Conservation (phyloP, 2,797 vertebrate species). For the Enteromius fasciolatus region DNA sequence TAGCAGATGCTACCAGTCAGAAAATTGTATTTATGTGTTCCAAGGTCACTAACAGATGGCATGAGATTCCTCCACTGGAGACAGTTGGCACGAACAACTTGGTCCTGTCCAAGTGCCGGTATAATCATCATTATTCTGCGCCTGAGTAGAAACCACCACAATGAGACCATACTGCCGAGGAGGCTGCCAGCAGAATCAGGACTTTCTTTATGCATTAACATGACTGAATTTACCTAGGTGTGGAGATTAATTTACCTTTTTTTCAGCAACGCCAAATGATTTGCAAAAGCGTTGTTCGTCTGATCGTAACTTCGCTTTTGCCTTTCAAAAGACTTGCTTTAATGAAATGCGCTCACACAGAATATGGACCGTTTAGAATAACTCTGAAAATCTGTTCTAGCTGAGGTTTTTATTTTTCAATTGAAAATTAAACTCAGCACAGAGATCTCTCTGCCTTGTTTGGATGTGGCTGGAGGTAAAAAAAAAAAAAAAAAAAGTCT, state of each 20-base stretch:
- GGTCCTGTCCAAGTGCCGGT: conserved; percentile 34
- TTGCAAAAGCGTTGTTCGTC: background rate
- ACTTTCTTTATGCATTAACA: conserved; percentile 6
- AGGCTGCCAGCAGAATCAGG: background rate
- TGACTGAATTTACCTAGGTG: conserved; percentile 13
- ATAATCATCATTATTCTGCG: conserved; percentile 42
- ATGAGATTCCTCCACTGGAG: conserved; percentile 40
- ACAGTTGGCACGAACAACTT: conserved; percentile 39
- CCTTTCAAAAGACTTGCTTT: background rate
- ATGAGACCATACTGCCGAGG: background rate
- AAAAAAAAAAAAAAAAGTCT: background rate
- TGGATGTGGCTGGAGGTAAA: background rate
- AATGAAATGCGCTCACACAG: background rate
- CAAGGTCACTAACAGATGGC: conserved; percentile 51
- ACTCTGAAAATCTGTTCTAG: background rate
- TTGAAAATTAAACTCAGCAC: conserved; percentile 5
- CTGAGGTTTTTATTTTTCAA: background rate
- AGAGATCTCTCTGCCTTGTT: background rate
- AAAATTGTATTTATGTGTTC: conserved; percentile 20
- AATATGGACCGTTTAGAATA: conserved; percentile 4
- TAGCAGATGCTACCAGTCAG: background rate
- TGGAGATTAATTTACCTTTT: conserved; percentile 17
- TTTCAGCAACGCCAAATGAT: conserved; percentile 7
- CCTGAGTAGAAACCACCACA: conserved; percentile 18
- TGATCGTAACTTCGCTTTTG: background rate